Evolutionary conservation across 37 sponge, comb jelly and placozoan species (phyloP).

Genomic region (Geodia barretti): DNA sequence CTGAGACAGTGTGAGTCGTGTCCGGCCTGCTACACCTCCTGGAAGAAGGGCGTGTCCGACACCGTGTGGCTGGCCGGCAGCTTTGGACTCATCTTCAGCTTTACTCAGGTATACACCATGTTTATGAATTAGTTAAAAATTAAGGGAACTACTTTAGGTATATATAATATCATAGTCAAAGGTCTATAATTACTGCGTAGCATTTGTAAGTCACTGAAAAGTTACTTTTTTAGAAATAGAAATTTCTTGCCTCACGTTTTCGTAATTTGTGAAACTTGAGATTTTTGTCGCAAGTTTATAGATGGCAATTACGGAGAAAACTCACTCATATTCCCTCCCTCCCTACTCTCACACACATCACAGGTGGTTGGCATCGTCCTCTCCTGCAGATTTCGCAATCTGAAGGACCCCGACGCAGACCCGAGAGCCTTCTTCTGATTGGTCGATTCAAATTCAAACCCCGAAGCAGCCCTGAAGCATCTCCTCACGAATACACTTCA

Average conservation of each 20-base stretch:
- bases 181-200: conserved; percentile 9
- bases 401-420: conserved; percentile 77
- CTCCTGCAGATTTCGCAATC: conserved; percentile 76
- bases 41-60: conserved; percentile 36
- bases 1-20: conserved; percentile 36
- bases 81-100: conserved; percentile 79
- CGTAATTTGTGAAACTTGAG: background rate
- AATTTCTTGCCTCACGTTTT: too few species aligned
- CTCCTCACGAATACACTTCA: too few species aligned
- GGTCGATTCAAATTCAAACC: background rate
- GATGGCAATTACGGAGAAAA: background rate
- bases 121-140: background rate
- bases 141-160: background rate
- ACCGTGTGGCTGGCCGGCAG: conserved; percentile 56
- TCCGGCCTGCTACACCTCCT: conserved; percentile 48
- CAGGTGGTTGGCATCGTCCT: conserved; percentile 75
- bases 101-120: conserved; percentile 60
- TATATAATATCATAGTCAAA: background rate
- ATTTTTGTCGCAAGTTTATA: too few species aligned
- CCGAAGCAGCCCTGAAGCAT: too few species aligned
- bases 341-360: background rate
- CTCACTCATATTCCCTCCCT: background rate
- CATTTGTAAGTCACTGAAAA: too few species aligned
- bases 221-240: too few species aligned
- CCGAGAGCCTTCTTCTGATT: conserved; percentile 57